phyloP scores from a whole-genome alignment of 2,888 invertebrate genomes.

The Caenorhabditis sp. region DNA sequence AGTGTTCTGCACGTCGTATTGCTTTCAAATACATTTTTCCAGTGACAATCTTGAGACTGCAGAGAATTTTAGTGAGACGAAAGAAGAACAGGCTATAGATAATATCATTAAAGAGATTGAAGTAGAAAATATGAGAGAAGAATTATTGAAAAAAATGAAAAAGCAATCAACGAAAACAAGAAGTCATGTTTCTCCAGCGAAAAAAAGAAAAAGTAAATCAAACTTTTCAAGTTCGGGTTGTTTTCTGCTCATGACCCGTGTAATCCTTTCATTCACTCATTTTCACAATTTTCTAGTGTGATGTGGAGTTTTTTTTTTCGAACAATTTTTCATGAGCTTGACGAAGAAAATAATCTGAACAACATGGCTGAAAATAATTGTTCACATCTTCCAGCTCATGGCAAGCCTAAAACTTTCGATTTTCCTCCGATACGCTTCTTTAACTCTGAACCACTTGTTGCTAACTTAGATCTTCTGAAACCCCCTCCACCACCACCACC shows the following conservation, averaged over 20 bases:
- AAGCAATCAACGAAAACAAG: background rate
- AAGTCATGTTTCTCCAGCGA: too few relatives aligned
- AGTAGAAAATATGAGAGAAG: background rate
- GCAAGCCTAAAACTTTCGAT: background rate
- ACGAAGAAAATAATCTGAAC: background rate
- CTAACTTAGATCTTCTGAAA: background rate
- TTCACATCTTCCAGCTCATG: conserved; percentile 9
- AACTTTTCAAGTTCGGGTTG: too few relatives aligned
- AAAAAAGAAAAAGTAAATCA: too few relatives aligned
- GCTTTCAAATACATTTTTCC: background rate
- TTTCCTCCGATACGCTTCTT: background rate
- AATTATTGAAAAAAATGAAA: background rate
- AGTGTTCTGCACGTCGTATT: background rate
- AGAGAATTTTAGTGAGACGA: background rate
- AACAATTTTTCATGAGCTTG: too few relatives aligned
- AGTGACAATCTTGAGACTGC: background rate
- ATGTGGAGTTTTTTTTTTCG: too few relatives aligned
- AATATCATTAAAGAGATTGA: background rate
- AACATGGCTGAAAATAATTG: background rate
- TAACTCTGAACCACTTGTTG: background rate
- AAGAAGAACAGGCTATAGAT: background rate
- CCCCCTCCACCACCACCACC: conserved; percentile 16
- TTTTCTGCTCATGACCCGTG: too few relatives aligned
- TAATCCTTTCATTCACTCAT: too few relatives aligned
- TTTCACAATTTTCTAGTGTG: too few relatives aligned